These are phyloP conservation scores for Oncorhynchus masou DNA, from an alignment of 2,113 vertebrate species.

Conservation along the genomic window DNA sequence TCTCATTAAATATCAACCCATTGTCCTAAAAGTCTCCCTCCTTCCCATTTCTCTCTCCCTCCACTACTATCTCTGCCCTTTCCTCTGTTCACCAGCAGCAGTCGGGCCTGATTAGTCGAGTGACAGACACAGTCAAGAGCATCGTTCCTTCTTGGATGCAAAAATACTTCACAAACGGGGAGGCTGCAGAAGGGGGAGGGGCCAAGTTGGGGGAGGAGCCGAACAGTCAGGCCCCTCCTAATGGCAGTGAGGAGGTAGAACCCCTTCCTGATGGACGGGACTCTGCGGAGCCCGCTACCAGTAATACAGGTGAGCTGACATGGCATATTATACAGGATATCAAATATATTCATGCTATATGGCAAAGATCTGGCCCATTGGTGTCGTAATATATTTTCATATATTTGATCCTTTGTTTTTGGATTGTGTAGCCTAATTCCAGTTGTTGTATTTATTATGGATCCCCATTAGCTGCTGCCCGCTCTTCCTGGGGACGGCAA, in stretches of 20 bases:
- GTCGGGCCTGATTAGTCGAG: conserved; percentile 89
- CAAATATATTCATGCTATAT: conserved; percentile 74
- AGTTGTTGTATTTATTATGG: too few species aligned
- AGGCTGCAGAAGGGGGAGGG: conserved; percentile 64
- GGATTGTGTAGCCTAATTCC: too few species aligned
- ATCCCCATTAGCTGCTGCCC: too few species aligned
- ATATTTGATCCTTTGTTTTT: too few species aligned
- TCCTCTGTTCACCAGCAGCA: conserved; percentile 45
- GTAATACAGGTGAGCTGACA: conserved; percentile 77
- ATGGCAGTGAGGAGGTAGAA: conserved; percentile 75
- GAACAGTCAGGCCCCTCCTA: conserved; percentile 69
- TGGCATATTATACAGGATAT: background rate
- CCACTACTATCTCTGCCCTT: too few species aligned
- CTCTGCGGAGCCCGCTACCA: conserved; percentile 83
- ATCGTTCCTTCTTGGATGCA: conserved; percentile 95
- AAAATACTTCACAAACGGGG: conserved; percentile 90
- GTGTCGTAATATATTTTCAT: background rate
- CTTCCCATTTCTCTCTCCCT: background rate
- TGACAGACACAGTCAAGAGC: conserved; percentile 94
- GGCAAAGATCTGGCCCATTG: background rate
- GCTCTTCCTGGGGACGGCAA: too few species aligned
- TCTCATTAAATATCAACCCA: background rate
- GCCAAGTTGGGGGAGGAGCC: conserved; percentile 36
- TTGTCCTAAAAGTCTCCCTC: background rate
- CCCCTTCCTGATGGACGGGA: conserved; percentile 75